phyloP scores from a whole-genome alignment of 2,888 invertebrate genomes.

The Tubulanus polymorphus region DNA sequence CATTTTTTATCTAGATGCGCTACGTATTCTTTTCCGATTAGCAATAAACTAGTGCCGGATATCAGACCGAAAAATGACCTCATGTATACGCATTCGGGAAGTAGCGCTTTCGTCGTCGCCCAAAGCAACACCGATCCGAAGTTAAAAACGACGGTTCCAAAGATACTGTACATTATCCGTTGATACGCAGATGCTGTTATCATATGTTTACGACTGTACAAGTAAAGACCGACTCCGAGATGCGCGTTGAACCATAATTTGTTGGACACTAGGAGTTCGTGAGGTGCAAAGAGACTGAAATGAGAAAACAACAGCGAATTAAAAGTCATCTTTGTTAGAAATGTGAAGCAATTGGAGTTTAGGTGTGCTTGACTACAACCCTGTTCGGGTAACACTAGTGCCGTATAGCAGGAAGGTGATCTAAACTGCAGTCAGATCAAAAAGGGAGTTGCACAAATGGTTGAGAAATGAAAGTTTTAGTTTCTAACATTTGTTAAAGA shows the following conservation, averaged over 20 bases:
- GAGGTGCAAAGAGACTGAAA: conserved; percentile 49
- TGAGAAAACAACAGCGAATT: conserved; percentile 21
- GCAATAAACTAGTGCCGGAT: conserved; percentile 65
- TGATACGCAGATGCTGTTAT: conserved; percentile 63
- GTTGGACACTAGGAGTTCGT: conserved; percentile 58
- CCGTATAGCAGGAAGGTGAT: too few relatives aligned
- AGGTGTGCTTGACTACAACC: too few relatives aligned
- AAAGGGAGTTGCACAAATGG: too few relatives aligned
- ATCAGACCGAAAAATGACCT: conserved; percentile 69
- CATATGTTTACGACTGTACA: conserved; percentile 77
- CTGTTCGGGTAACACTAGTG: too few relatives aligned
- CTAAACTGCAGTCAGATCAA: too few relatives aligned
- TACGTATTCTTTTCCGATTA: conserved; percentile 64
- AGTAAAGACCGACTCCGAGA: conserved; percentile 76
- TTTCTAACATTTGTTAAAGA: too few relatives aligned
- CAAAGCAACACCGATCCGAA: conserved; percentile 84
- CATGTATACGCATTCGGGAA: conserved; percentile 67
- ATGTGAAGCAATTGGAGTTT: too few relatives aligned
- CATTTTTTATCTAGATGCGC: conserved; percentile 59
- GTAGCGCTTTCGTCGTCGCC: conserved; percentile 77
- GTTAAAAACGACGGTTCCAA: conserved; percentile 67
- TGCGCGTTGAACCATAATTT: conserved; percentile 75
- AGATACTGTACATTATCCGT: conserved; percentile 61
- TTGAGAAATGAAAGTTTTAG: too few relatives aligned
- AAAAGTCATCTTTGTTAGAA: too few relatives aligned